Evolutionary conservation across 2,888 invertebrate genomes (phyloP).

Genomic region (Heliconius ismenius): DNA sequence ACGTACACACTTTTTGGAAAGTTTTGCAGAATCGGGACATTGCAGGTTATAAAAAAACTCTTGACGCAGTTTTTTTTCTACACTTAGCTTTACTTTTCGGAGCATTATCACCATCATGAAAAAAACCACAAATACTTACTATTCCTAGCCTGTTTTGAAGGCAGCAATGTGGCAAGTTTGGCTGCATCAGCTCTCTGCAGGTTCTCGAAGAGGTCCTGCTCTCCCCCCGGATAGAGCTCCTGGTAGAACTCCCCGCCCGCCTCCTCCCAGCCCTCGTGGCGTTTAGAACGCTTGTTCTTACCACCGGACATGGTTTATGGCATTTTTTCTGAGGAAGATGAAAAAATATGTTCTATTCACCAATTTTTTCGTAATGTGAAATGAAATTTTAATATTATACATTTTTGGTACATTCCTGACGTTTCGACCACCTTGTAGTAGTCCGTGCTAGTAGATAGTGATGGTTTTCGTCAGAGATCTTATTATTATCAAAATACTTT

Average conservation of each 20-base stretch:
- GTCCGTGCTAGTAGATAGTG: too few species aligned
- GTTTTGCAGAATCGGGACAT: too few species aligned
- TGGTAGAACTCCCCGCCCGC: conserved; percentile 93
- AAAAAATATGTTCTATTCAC: not conserved
- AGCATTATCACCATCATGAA: too few species aligned
- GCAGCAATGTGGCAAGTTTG: conserved; percentile 88
- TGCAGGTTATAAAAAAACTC: too few species aligned
- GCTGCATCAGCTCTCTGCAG: conserved; percentile 87
- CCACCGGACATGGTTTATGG: conserved; percentile 72
- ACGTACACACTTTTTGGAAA: too few species aligned
- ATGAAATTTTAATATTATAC: too few species aligned
- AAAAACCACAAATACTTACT: conserved; percentile 71
- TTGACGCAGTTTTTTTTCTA: too few species aligned
- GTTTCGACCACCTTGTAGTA: too few species aligned
- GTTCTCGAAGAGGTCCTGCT: conserved; percentile 85
- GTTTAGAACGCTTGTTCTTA: conserved; percentile 68
- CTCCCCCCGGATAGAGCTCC: conserved; percentile 88
- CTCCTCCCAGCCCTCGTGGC: conserved; percentile 88
- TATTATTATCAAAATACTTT: too few species aligned
- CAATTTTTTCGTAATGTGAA: not conserved
- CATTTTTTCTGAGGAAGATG: conserved; percentile 44
- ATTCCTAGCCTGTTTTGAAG: conserved; percentile 89
- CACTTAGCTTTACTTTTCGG: too few species aligned
- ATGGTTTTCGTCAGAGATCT: too few species aligned
- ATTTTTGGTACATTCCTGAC: too few species aligned